Conservation (phyloP, 2,797 vertebrate species). For the Melanotaenia pygmaea region DNA sequence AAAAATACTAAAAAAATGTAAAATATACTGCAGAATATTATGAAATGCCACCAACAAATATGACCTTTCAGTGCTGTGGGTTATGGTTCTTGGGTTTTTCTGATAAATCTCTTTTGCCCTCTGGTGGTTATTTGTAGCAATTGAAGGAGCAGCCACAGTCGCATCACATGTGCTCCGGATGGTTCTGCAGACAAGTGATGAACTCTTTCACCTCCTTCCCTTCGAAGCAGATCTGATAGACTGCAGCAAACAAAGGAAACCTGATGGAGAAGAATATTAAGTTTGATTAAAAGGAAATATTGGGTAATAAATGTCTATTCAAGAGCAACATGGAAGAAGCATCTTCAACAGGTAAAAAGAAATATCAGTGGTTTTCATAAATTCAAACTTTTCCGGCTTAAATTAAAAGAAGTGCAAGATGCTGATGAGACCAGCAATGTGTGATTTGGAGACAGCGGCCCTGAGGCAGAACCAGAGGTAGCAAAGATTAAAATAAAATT, state of each 20-base stretch:
- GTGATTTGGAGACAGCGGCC: too few relatives aligned
- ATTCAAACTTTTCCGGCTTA: too few relatives aligned
- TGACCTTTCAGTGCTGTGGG: neutral
- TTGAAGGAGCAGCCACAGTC: constrained; percentile 1
- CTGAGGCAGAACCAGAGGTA: too few relatives aligned
- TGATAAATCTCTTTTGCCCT: constrained; percentile 35
- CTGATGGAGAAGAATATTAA: constrained; percentile 58
- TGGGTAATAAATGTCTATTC: too few relatives aligned
- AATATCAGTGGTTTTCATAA: too few relatives aligned
- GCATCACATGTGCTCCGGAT: constrained; percentile 85
- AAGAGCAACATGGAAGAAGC: too few relatives aligned
- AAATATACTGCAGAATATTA: neutral
- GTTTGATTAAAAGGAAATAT: neutral
- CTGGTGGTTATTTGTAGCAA: constrained; percentile 43
- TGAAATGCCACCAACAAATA: constrained; percentile 1
- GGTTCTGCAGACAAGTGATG: constrained; percentile 88
- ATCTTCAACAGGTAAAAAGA: too few relatives aligned
- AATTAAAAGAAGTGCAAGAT: too few relatives aligned
- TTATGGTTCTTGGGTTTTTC: constrained; percentile 5
- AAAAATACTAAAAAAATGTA: neutral
- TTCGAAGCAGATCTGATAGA: constrained; percentile 90
- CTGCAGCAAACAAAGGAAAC: constrained; percentile 87
- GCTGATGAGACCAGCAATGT: too few relatives aligned
- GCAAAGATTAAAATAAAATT: too few relatives aligned
- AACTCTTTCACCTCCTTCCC: constrained; percentile 85